These are phyloP conservation scores for Paracentrotus lividus DNA, from an alignment of 53 echinoderm and acorn worm genomes.

Conservation along the genomic window DNA sequence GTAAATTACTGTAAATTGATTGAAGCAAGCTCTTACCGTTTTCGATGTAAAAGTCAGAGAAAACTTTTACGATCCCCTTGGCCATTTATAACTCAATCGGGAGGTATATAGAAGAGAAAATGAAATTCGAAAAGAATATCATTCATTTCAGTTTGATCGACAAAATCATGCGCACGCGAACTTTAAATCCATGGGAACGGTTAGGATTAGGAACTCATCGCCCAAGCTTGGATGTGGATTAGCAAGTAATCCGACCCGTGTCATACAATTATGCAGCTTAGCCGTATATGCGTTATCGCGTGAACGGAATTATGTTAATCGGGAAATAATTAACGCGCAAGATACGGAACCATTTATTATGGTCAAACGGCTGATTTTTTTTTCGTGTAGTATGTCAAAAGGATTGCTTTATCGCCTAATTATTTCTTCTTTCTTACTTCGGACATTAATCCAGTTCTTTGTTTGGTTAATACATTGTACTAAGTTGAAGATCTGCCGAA, in stretches of 20 bases:
- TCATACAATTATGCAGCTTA: neutral
- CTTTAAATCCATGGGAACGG: neutral
- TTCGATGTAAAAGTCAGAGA: too few relatives aligned
- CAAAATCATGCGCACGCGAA: constrained; percentile 3
- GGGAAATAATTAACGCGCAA: neutral
- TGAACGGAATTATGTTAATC: constrained; percentile 11
- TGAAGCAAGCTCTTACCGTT: too few relatives aligned
- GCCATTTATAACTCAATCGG: neutral
- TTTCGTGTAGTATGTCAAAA: neutral
- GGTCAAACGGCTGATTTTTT: neutral
- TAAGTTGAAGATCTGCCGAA: neutral
- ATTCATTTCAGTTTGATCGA: neutral
- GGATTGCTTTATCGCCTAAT: neutral
- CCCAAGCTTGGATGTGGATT: neutral
- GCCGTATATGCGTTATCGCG: neutral
- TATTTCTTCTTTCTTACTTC: neutral
- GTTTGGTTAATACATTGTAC: neutral
- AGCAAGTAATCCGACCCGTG: neutral
- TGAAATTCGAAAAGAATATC: neutral
- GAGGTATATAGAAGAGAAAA: neutral
- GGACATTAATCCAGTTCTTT: neutral
- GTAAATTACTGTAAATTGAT: too few relatives aligned
- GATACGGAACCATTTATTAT: neutral
- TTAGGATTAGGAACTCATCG: neutral
- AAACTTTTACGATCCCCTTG: too few relatives aligned